Evolutionary conservation across 1,140 invertebrate genomes (phyloP).

Genomic region (Kradibia gibbosae): DNA sequence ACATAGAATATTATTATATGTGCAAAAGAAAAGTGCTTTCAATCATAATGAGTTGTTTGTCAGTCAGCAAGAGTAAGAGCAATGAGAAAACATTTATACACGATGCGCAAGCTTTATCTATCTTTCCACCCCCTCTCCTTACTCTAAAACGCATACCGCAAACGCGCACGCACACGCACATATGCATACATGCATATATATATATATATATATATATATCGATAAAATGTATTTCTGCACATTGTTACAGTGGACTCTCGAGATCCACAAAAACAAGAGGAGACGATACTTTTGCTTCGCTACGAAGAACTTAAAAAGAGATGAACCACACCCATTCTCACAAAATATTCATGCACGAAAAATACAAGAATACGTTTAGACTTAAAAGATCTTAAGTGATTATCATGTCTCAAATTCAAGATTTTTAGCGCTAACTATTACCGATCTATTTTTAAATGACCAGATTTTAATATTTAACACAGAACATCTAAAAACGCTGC

Average conservation of each 20-base stretch:
- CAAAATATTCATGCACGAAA: conserved; percentile 5
- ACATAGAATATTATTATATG: neutral
- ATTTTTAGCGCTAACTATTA: neutral
- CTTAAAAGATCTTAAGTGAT: neutral
- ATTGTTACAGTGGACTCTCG: neutral
- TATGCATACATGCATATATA: too few relatives aligned
- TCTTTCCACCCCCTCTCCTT: neutral
- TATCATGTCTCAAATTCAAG: neutral
- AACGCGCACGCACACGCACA: too few relatives aligned
- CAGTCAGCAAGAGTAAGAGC: neutral
- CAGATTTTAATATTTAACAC: neutral
- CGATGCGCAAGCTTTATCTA: conserved; percentile 18
- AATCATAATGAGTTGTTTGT: conserved; percentile 3
- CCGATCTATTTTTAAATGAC: neutral
- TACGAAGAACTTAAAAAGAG: neutral
- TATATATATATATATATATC: neutral
- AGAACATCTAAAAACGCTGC: neutral
- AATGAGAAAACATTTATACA: conserved; percentile 22
- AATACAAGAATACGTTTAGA: neutral
- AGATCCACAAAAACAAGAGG: neutral
- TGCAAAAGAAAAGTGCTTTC: conserved; percentile 7
- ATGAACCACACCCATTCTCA: conserved; percentile 10
- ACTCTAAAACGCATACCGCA: too few relatives aligned
- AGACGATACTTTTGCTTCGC: conserved; percentile 3
- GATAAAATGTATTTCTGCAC: conserved; percentile 23